phyloP scores from a whole-genome alignment of 1,140 invertebrate genomes.

The Bicyclus anynana region DNA sequence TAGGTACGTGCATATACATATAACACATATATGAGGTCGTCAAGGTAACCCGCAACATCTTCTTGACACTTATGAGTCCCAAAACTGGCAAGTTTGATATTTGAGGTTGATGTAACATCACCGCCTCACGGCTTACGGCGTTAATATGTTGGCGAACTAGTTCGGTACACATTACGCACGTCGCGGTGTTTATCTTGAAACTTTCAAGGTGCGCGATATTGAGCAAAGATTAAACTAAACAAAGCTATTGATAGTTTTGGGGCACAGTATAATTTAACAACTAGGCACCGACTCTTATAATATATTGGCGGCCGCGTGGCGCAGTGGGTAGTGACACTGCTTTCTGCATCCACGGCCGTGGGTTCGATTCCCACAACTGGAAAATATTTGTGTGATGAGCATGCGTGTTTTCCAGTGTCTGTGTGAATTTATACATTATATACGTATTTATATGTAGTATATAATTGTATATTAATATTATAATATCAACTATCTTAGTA shows the following conservation, averaged over 20 bases:
- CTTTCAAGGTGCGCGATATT: not conserved
- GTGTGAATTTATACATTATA: too few species aligned
- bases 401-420: too few species aligned
- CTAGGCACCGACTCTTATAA: too few species aligned
- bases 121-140: not conserved
- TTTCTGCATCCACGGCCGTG: too few species aligned
- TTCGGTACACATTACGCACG: not conserved
- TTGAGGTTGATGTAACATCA: slow-evolving; percentile 30
- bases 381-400: too few species aligned
- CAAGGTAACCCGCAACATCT: slow-evolving; percentile 33
- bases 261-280: not conserved
- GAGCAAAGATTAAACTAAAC: not conserved
- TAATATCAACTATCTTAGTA: too few species aligned
- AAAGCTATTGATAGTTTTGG: too few species aligned
- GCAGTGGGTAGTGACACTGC: too few species aligned
- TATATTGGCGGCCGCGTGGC: too few species aligned
- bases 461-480: too few species aligned
- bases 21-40: slow-evolving; percentile 24
- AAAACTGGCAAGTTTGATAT: slow-evolving; percentile 32
- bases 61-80: slow-evolving; percentile 45
- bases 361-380: too few species aligned
- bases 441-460: too few species aligned
- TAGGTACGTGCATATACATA: not conserved
- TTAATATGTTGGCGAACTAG: slow-evolving; percentile 1
- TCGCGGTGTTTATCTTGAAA: not conserved